Base-by-base conservation (phyloP, 2,797 vertebrate species). In the Cyprinodon diabolis region DNA sequence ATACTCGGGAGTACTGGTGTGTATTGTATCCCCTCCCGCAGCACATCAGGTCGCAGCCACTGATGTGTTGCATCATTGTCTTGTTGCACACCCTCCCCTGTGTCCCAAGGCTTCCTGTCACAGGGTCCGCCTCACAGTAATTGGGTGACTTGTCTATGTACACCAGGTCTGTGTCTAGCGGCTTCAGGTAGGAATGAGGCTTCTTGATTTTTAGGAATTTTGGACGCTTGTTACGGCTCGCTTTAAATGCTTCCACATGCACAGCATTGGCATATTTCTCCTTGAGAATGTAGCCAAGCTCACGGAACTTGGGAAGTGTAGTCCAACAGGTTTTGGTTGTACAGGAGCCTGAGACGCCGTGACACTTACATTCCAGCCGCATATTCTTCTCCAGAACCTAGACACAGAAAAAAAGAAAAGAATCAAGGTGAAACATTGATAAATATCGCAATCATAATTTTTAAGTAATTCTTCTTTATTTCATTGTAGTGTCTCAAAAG, bases 241-340 rank as follows among this genome's bases (percentile, higher is more conserved):
- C 97, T 57, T 97, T 95, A 84, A 99, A 97, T 0, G 98, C 94
- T 69, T 99, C 98, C 35, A 99, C 98, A 0, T 98, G 97, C 63
- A 99, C 95, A 0, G 98, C 97, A 37, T 96, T 95, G 1, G 95
- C 95, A 92, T 99, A 99, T 90, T 97, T 98, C 91, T 98, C 98
- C 93, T 96, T 98, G 73, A 99, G 96, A 92, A 98, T 95, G 88
- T 96, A 97, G 91, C 98, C 98, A 21, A 99, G 95, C 94, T 99
- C 97, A 13, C 98, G 95, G 91, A 99, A 99, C 92, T 97, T 97
- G 43, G 98, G 98, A 84, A 99, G 96, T 2, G 96, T 99, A 56
- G 97, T 99, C 98, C 98, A 99, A 95, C 98, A 99, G 7, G 98
- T 99, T 92, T 97, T 98, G 80, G 97, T 99, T 77, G 98, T 98